Conservation (phyloP, 2,797 vertebrate species). For the Tenualosa ilisha region DNA sequence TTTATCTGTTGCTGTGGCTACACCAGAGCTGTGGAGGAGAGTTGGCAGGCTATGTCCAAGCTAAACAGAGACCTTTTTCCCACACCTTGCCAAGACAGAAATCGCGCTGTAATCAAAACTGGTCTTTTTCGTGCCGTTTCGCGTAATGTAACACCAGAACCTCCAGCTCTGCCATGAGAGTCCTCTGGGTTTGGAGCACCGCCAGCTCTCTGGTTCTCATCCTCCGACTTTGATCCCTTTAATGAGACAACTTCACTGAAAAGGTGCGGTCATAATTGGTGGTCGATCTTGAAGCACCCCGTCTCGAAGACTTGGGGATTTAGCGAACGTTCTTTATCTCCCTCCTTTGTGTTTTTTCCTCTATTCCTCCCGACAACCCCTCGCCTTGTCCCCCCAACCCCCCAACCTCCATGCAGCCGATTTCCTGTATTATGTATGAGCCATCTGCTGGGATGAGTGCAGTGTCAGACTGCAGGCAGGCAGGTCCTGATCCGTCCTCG, state of each 20-base stretch:
- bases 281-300: background rate
- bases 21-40: background rate
- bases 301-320: background rate
- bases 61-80: background rate
- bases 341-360: background rate
- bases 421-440: slow-evolving; percentile 77
- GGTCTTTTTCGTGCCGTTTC: background rate
- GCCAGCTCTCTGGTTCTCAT: background rate
- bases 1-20: background rate
- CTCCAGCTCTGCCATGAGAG: background rate
- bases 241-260: background rate
- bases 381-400: slow-evolving; percentile 50
- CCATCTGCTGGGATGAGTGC: slow-evolving; percentile 73
- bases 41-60: background rate
- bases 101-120: background rate
- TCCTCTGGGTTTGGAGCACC: background rate
- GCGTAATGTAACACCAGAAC: background rate
- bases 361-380: slow-evolving; percentile 34
- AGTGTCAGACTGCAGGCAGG: slow-evolving; percentile 71
- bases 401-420: slow-evolving; percentile 22
- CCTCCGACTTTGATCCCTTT: slow-evolving; percentile 9
- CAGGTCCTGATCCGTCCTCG: slow-evolving; percentile 65
- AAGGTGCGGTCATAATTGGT: slow-evolving; percentile 21
- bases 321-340: background rate
- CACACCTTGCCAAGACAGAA: background rate